A percentile compares a stretch with the other conserved stretches of the same genome.
Conservation (phyloP, 2,888 invertebrate genomes). For the Watsonalla cultraria region DNA sequence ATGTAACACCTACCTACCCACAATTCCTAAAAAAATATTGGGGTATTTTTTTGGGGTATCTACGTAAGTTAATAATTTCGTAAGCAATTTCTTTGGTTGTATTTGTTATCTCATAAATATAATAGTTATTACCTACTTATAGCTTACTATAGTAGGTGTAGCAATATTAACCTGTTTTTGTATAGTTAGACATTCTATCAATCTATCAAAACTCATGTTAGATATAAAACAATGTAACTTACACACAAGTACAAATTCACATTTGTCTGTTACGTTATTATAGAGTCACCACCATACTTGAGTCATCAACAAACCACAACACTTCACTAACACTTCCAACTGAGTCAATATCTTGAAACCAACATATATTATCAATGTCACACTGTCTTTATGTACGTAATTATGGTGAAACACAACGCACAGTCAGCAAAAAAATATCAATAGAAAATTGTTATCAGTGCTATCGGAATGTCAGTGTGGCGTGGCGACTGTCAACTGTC, state of each 20-base stretch:
- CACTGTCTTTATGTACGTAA: slow-evolving; percentile 12
- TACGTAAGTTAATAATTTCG: no score
- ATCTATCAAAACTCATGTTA: neutral
- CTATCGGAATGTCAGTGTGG: slow-evolving; percentile 77
- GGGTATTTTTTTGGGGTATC: no score
- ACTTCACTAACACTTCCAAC: slow-evolving; percentile 44
- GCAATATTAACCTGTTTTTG: no score
- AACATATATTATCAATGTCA: slow-evolving; percentile 17
- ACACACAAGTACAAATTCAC: slow-evolving; percentile 17
- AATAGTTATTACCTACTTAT: no score
- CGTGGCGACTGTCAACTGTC: slow-evolving; percentile 78
- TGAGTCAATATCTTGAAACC: slow-evolving; percentile 9
- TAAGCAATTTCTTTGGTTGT: no score
- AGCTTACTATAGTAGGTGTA: no score
- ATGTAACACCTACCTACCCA: no score
- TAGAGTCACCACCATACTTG: slow-evolving; percentile 34
- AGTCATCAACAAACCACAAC: slow-evolving; percentile 56
- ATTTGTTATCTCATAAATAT: no score
- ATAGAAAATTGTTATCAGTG: slow-evolving; percentile 71
- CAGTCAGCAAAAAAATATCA: slow-evolving; percentile 65
- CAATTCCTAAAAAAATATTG: no score
- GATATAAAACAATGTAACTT: slow-evolving; percentile 15
- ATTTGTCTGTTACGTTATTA: slow-evolving; percentile 8
- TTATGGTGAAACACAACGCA: slow-evolving; percentile 39
- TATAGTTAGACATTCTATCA: no score